These are phyloP conservation scores for Agriopis leucophaearia DNA, from an alignment of 2,888 invertebrate genomes.

Conservation along the genomic window DNA sequence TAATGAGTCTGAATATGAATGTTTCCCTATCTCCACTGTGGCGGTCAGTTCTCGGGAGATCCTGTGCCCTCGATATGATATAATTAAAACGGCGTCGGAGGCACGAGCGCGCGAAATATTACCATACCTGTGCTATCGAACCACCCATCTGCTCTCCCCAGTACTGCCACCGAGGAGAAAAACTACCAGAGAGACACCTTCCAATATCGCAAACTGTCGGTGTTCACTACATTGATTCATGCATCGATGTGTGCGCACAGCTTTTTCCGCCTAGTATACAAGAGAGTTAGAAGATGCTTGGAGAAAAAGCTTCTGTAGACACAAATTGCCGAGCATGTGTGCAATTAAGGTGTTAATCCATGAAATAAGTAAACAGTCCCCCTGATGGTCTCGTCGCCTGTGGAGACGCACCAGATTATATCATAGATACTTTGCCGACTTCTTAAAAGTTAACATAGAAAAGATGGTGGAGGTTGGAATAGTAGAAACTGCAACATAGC, in stretches of 20 bases:
- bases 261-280: background rate
- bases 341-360: too few relatives aligned
- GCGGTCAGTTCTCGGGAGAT: constrained; percentile 51
- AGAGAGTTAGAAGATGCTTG: background rate
- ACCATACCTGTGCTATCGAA: constrained; percentile 69
- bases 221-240: background rate
- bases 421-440: too few relatives aligned
- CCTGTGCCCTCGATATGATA: constrained; percentile 69
- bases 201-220: background rate
- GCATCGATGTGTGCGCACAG: background rate
- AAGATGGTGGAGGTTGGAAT: too few relatives aligned
- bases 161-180: constrained; percentile 5
- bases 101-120: constrained; percentile 79
- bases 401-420: too few relatives aligned
- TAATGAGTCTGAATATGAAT: background rate
- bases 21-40: constrained; percentile 17
- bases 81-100: constrained; percentile 71
- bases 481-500: too few relatives aligned
- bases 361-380: too few relatives aligned
- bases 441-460: too few relatives aligned
- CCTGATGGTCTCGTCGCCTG: too few relatives aligned
- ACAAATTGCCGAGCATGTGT: too few relatives aligned
- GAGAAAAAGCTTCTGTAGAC: too few relatives aligned
- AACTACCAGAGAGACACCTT: background rate
- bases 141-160: constrained; percentile 40